Percentiles rank a stretch among this genome's conserved stretches.
Evolutionary conservation across 2,888 invertebrate genomes (phyloP).

Genomic region (Pimpla rufipes): DNA sequence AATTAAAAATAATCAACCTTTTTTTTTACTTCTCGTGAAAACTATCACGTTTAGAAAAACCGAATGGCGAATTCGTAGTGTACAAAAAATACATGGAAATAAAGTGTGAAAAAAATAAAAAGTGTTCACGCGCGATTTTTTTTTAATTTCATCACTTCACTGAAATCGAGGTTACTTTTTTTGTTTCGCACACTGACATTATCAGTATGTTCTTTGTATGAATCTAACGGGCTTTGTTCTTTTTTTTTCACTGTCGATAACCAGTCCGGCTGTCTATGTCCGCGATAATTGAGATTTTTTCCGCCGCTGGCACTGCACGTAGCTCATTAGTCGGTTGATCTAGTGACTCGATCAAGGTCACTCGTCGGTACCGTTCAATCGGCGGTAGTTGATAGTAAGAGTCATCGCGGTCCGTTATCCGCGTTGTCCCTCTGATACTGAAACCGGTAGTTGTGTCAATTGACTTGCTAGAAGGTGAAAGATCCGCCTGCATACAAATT

Average conservation of each 20-base stretch:
- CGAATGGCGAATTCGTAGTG: too few species aligned
- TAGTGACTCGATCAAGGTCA: conserved; percentile 24
- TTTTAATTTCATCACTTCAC: not conserved
- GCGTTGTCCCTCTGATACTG: not conserved
- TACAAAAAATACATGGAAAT: too few species aligned
- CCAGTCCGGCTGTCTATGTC: conserved; percentile 1
- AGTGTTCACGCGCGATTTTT: not conserved
- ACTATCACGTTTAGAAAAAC: too few species aligned
- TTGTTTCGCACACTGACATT: not conserved
- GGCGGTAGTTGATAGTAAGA: conserved; percentile 23
- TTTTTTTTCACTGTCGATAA: conserved; percentile 26
- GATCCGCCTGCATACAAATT: not conserved
- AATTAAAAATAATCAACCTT: too few species aligned
- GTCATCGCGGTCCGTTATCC: conserved; percentile 6
- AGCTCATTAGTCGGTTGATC: conserved; percentile 25
- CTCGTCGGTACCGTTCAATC: conserved; percentile 29
- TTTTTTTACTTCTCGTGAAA: too few species aligned
- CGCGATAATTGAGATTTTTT: conserved; percentile 15
- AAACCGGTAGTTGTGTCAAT: not conserved
- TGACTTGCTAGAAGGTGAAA: not conserved
- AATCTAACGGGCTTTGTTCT: conserved; percentile 30
- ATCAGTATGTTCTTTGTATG: not conserved
- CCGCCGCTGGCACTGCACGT: not conserved
- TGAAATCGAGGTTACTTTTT: too few species aligned
- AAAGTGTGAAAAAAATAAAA: too few species aligned